These are phyloP conservation scores for Mimachlamys varia DNA, from an alignment of 2,888 invertebrate species.

Conservation along the genomic window DNA sequence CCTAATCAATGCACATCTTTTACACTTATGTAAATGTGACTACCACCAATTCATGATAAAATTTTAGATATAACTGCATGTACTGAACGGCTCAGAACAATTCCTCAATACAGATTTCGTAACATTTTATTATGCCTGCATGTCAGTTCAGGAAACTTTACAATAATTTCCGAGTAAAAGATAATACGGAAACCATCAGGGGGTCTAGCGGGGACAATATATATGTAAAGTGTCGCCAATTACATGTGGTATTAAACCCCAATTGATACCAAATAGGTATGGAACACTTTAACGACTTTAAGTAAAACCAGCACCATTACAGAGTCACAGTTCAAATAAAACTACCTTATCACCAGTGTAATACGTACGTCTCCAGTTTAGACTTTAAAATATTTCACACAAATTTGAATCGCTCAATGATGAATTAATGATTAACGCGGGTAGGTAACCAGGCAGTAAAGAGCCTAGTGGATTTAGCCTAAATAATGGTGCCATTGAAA, in stretches of 20 bases:
- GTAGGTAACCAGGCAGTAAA: not conserved
- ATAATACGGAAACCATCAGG: not conserved
- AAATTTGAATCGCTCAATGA: not conserved
- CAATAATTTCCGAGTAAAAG: no score
- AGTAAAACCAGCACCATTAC: not conserved
- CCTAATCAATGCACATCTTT: no score
- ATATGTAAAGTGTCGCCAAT: not conserved
- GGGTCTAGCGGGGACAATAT: not conserved
- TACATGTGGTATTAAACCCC: not conserved
- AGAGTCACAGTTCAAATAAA: not conserved
- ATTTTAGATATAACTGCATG: no score
- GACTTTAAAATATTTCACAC: constrained; percentile 5
- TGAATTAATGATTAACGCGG: constrained; percentile 12
- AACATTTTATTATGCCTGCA: not conserved
- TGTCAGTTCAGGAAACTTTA: no score
- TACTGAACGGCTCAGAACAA: no score
- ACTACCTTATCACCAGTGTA: not conserved
- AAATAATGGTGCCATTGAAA: not conserved
- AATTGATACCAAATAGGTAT: not conserved
- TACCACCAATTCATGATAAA: no score
- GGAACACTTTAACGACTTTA: not conserved
- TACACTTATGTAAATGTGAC: no score
- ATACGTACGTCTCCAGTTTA: constrained; percentile 15
- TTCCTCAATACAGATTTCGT: no score
- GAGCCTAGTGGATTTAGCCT: not conserved